Evolutionary conservation across 2,888 invertebrate species (phyloP).

Genomic region (Tridacna gigas): DNA sequence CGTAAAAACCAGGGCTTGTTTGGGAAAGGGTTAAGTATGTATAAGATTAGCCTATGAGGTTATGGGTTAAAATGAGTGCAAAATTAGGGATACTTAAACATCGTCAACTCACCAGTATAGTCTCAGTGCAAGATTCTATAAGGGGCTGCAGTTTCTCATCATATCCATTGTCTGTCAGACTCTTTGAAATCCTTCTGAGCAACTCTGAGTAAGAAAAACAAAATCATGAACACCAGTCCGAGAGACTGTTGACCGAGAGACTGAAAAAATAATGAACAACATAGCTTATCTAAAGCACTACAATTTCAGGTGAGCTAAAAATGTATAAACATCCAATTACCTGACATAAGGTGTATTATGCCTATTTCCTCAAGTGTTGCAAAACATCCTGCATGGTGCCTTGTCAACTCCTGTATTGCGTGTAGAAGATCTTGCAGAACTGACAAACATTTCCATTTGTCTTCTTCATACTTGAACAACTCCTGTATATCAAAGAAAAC

Average conservation of each 20-base stretch:
- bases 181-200: background rate
- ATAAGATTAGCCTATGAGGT: too few species aligned
- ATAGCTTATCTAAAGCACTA: too few species aligned
- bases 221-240: too few species aligned
- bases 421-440: constrained; percentile 36
- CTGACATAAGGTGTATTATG: constrained; percentile 38
- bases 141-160: background rate
- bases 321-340: constrained; percentile 15
- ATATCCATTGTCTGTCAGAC: constrained; percentile 6
- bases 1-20: too few species aligned
- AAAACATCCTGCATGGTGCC: constrained; percentile 38
- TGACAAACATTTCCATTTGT: background rate
- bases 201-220: background rate
- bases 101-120: constrained; percentile 19
- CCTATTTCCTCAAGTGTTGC: constrained; percentile 41
- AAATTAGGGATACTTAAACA: background rate
- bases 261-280: too few species aligned
- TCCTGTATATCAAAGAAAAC: constrained; percentile 39
- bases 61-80: too few species aligned
- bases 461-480: constrained; percentile 24
- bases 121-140: constrained; percentile 13
- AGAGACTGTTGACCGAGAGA: too few species aligned
- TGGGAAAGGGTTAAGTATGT: too few species aligned
- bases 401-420: constrained; percentile 46
- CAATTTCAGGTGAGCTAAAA: too few species aligned